Evolutionary conservation across 2,113 vertebrate genomes (phyloP).

Genomic region (Tamias sibiricus): DNA sequence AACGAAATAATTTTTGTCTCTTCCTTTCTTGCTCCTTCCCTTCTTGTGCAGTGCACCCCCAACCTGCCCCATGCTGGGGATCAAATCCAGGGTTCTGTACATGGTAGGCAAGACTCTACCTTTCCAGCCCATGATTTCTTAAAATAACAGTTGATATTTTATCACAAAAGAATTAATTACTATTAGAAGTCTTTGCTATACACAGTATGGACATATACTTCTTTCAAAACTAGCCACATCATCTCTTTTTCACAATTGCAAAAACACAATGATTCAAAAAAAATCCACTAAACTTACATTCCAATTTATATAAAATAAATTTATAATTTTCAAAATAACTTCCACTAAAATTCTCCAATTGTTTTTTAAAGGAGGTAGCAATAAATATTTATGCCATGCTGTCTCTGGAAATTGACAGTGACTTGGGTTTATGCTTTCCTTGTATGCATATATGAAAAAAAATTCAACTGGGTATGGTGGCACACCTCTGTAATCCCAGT

Average conservation of each 20-base stretch:
- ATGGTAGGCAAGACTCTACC: not conserved
- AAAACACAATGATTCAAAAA: not conserved
- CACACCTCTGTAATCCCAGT: too few species aligned
- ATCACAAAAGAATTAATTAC: not conserved
- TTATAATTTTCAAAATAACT: conserved; percentile 40
- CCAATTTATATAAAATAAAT: not conserved
- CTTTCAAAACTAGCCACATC: conserved; percentile 27
- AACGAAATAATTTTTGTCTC: not conserved
- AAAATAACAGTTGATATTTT: not conserved
- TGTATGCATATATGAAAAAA: not conserved
- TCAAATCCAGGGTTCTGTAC: not conserved
- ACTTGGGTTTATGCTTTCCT: not conserved
- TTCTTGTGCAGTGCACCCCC: too few species aligned
- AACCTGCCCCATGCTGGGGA: not conserved
- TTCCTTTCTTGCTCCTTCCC: too few species aligned
- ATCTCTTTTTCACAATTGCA: not conserved
- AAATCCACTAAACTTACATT: not conserved
- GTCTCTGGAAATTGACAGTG: not conserved
- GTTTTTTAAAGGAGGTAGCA: conserved; percentile 15
- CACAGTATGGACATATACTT: not conserved
- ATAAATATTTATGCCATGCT: not conserved
- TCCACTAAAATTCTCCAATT: not conserved
- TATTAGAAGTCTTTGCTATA: conserved; percentile 8
- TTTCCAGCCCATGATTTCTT: not conserved
- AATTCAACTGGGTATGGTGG: too few species aligned